Evolutionary conservation across 2,888 invertebrate species (phyloP).

Genomic region (Spialia ferax): DNA sequence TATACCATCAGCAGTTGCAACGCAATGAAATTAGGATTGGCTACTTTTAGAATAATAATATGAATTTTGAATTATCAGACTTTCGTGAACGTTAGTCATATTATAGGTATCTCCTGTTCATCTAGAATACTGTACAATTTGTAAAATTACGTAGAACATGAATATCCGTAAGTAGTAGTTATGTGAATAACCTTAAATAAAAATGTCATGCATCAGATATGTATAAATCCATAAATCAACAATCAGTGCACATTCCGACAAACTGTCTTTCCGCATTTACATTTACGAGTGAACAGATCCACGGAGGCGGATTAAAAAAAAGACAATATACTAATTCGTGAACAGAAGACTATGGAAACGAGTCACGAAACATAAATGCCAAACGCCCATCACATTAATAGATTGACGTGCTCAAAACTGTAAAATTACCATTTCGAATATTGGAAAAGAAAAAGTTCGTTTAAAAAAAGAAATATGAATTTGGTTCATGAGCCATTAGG

Average conservation of each 20-base stretch:
- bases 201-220: conserved; percentile 31
- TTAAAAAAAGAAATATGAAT: conserved; percentile 59
- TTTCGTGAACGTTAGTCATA: background rate
- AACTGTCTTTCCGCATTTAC: conserved; percentile 56
- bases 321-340: conserved; percentile 62
- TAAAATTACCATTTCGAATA: conserved; percentile 80
- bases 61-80: too few relatives aligned
- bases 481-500: conserved; percentile 62
- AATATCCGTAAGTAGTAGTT: background rate
- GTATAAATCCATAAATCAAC: conserved; percentile 59
- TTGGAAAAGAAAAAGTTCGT: conserved; percentile 59
- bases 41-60: too few relatives aligned
- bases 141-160: background rate
- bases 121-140: background rate
- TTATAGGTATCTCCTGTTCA: background rate
- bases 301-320: conserved; percentile 51
- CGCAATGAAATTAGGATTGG: too few relatives aligned
- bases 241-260: conserved; percentile 53
- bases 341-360: conserved; percentile 55
- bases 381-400: conserved; percentile 74
- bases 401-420: conserved; percentile 84
- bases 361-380: conserved; percentile 77
- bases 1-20: too few relatives aligned
- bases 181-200: background rate
- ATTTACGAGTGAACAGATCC: conserved; percentile 54